phyloP scores from a whole-genome alignment of 2,797 vertebrate genomes.

The Sardinella longiceps region DNA sequence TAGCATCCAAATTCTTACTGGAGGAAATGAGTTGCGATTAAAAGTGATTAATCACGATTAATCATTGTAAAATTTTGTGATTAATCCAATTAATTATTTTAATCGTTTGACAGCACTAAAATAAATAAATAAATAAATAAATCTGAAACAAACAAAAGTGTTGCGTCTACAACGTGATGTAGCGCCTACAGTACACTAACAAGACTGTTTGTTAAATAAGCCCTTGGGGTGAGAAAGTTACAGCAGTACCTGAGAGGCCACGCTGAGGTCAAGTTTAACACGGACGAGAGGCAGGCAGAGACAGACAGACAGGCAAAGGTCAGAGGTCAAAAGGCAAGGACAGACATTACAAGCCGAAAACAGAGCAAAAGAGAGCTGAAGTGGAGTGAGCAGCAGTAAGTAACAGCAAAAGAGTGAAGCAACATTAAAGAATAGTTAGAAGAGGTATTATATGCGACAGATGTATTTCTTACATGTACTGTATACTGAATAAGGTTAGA shows the following conservation, averaged over 20 bases:
- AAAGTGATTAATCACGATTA: too few species aligned
- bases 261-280: slow-evolving; percentile 63
- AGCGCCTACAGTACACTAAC: neutral
- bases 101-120: too few species aligned
- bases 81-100: too few species aligned
- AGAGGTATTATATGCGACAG: neutral
- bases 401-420: slow-evolving; percentile 2
- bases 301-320: slow-evolving; percentile 56
- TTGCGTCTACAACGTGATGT: neutral
- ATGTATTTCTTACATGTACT: neutral
- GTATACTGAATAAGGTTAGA: neutral
- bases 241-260: slow-evolving; percentile 69
- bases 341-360: slow-evolving; percentile 61
- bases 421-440: neutral
- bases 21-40: too few species aligned
- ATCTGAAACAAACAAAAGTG: neutral
- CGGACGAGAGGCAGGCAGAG: slow-evolving; percentile 64
- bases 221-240: slow-evolving; percentile 52
- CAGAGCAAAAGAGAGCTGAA: slow-evolving; percentile 42
- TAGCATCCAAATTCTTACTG: too few species aligned
- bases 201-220: slow-evolving; percentile 59
- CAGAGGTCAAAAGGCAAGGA: slow-evolving; percentile 54
- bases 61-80: too few species aligned
- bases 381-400: slow-evolving; percentile 32
- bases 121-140: too few species aligned